Evolutionary conservation across 2,113 vertebrate genomes (phyloP).

Genomic region (Pristiophorus japonicus): DNA sequence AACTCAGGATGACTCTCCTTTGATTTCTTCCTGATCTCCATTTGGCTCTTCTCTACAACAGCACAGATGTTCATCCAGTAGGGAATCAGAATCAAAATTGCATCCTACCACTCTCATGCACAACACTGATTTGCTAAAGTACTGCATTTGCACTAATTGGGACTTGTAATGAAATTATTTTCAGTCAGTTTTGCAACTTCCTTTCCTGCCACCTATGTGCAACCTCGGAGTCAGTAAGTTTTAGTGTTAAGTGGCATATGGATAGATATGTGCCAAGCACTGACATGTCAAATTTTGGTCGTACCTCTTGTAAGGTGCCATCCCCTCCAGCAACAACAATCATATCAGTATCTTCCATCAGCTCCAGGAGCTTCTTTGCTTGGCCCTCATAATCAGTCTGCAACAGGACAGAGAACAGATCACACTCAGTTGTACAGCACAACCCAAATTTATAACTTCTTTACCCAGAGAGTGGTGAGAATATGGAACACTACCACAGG

Average conservation of each 20-base stretch:
- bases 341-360: constrained; percentile 85
- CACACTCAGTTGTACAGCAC: not conserved
- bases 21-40: not conserved
- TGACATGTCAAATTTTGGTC: not conserved
- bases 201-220: not conserved
- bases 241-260: not conserved
- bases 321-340: constrained; percentile 91
- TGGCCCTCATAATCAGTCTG: constrained; percentile 97
- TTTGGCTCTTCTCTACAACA: not conserved
- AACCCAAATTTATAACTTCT: not conserved
- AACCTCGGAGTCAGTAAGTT: not conserved
- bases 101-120: not conserved
- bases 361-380: constrained; percentile 87
- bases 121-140: not conserved
- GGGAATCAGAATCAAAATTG: not conserved
- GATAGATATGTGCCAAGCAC: not conserved
- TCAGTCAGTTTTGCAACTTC: not conserved
- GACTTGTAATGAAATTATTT: not conserved
- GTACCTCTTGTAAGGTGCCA: constrained; percentile 89
- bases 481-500: no score
- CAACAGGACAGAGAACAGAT: constrained; percentile 40
- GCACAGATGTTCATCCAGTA: not conserved
- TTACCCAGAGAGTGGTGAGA: no score
- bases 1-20: not conserved
- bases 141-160: not conserved